Base-by-base conservation (phyloP, 2,888 invertebrate genomes). In the Ctenicera cuprea region DNA sequence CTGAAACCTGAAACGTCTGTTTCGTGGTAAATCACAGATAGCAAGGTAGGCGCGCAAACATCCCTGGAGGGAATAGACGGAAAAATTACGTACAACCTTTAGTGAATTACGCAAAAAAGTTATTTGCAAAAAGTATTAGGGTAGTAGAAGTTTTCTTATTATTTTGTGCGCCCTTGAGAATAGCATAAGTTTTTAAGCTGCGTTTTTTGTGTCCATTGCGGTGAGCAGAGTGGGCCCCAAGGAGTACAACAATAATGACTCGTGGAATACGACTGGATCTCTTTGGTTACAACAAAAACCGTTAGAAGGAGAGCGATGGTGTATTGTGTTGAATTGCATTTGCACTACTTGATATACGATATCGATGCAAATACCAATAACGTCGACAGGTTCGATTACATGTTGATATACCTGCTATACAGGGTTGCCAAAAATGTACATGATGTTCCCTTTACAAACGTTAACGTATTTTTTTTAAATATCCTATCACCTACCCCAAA, bases 61-160 rank as follows among this genome's bases (percentile, higher is more conserved):
- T 41, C 41, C 41, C 41, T 14, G 7, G 14, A 41, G 41, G 33
- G 9, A 33, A 33, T 9, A 33, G 33, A 33, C 33, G 48, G 16
- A 48, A 48, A 48, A 48, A 48, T 48, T 48, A 48, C 8, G 3
- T 14, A 48, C 16, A 48, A 48, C 48, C 48, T 41, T 41, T 48
- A 48, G 20, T 18, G 14, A 33, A 59, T 59, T 59, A 59, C 20
- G 20, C 41, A 59, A 41, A 59, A 59, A 59, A 59, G 38, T 59
- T 57, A 38, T 38, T 59, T 59, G 38, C 38, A 59, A 37, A 59
- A 59, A 57, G 16, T 59, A 22, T 14, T 1, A 30, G 4, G 59
- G 1, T 2, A 20, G 59, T n/a, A 59, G 18, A 59, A 59, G 59
- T 59, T 59, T 59, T 59, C 59, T 59, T 38, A 59, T 59, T 59